phyloP scores from a whole-genome alignment of 1,140 invertebrate genomes.

The Choristoneura fumiferana region DNA sequence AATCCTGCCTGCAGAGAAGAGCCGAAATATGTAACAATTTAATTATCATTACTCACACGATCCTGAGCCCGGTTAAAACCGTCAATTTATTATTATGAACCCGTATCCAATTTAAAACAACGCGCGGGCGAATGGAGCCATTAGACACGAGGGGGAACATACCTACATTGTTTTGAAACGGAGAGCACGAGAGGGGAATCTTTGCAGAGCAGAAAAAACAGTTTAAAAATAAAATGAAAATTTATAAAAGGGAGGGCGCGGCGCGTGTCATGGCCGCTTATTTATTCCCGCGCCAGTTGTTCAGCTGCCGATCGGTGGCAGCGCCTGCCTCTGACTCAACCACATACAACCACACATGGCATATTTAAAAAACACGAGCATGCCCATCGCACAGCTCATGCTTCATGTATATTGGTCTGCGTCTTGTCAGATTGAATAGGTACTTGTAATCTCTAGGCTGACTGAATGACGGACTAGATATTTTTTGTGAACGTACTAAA shows the following conservation, averaged over 20 bases:
- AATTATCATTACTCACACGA: slow-evolving; percentile 72
- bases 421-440: too few species aligned
- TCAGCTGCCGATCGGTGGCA: slow-evolving; percentile 64
- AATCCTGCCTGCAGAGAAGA: slow-evolving; percentile 26
- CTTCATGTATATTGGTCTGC: too few species aligned
- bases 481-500: too few species aligned
- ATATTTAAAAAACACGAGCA: slow-evolving; percentile 29
- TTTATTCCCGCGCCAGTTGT: slow-evolving; percentile 55
- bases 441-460: too few species aligned
- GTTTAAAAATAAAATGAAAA: slow-evolving; percentile 78
- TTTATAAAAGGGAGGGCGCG: slow-evolving; percentile 68
- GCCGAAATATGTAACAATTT: slow-evolving; percentile 67
- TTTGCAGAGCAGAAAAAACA: slow-evolving; percentile 71
- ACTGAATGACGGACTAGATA: too few species aligned
- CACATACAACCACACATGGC: slow-evolving; percentile 54
- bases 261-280: slow-evolving; percentile 67
- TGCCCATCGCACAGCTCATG: background rate
- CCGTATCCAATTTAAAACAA: slow-evolving; percentile 78
- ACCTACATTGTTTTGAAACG: slow-evolving; percentile 62
- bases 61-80: slow-evolving; percentile 67
- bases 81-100: slow-evolving; percentile 74
- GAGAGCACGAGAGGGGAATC: slow-evolving; percentile 61
- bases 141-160: slow-evolving; percentile 52
- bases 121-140: slow-evolving; percentile 55
- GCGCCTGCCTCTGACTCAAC: slow-evolving; percentile 47